Base-by-base conservation (phyloP, 2,113 vertebrate genomes). In the Ictalurus punctatus region DNA sequence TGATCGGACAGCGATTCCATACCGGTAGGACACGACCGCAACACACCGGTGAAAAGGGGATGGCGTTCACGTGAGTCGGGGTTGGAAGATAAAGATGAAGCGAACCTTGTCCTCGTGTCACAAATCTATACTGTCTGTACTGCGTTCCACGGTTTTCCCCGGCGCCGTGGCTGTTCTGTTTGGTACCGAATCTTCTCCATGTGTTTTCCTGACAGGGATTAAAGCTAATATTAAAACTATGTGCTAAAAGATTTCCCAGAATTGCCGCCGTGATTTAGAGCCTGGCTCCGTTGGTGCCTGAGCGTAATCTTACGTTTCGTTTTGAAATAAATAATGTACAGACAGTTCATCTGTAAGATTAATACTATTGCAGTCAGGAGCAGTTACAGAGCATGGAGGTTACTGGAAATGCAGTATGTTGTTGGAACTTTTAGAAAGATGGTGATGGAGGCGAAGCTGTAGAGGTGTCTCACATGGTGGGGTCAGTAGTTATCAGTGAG, bases 401-500 rank as follows among this genome's bases (percentile, higher is more conserved):
- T 23, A 54, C 52, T 52, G 19, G 3, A 67, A 65, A 67, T 87
- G 23, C 10, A 40, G 6, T 40, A 27, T 71, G 69, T 40, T 74
- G 73, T 34, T n/a, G 13, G 44, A 34, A 34, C 17, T 54, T 73
- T 82, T 71, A 21, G 2, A 17, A 3, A 30, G 4, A 63, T 78
- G 59, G 52, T 61, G n/a, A 61, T 30, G 9, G 58, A 58, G 63
- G 63, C 34, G 23, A 76, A 30, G 27, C 37, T 61, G 0, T 13
- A 10, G 1, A 17, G 3, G 54, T 7, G 4, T 54, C 44, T 91
- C 83, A 94, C 54, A 93, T 58, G 61, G 89, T 30, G 12, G 90
- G 88, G n/a, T 85, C 85, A 58, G 87, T 44, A 44, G 91, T 81
- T 78, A 87, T 90, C 84, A 94, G 86, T 30, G 87, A 23, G 5